These are phyloP conservation scores for Neolamprologus fasciatus DNA, from an alignment of 2,113 vertebrate genomes.

Conservation along the genomic window DNA sequence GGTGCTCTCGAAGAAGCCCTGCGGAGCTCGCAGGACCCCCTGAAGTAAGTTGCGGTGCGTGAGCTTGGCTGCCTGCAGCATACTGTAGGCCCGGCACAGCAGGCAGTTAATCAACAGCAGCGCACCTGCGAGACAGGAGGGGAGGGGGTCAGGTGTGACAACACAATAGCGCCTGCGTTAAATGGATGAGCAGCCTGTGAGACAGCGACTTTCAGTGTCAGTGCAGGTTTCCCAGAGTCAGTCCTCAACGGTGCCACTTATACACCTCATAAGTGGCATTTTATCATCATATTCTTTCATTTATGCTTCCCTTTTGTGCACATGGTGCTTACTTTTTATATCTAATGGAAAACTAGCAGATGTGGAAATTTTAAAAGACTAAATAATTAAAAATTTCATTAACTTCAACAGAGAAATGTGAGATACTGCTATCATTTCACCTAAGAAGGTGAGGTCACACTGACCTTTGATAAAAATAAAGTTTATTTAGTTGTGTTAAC, in stretches of 20 bases:
- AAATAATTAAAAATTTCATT: background rate
- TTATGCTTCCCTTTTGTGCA: background rate
- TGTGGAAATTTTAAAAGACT: background rate
- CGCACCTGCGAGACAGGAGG: constrained; percentile 61
- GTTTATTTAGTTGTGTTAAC: background rate
- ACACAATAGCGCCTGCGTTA: constrained; percentile 46
- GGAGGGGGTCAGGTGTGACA: constrained; percentile 29
- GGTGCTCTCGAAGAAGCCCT: constrained; percentile 75
- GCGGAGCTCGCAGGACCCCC: constrained; percentile 70
- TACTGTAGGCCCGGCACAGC: constrained; percentile 70
- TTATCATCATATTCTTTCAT: background rate
- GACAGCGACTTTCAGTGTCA: background rate
- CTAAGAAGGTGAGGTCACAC: background rate
- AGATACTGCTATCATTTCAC: background rate
- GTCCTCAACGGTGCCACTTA: background rate
- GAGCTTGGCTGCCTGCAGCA: constrained; percentile 70
- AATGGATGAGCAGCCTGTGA: background rate
- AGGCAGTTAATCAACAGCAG: constrained; percentile 73
- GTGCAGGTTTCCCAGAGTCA: background rate
- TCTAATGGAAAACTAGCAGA: background rate
- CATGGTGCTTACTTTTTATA: background rate
- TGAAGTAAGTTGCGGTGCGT: constrained; percentile 71
- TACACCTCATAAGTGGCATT: background rate
- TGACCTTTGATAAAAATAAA: background rate
- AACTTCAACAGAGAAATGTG: background rate